A percentile compares a stretch with the other conserved stretches of the same genome.
phyloP scores from a whole-genome alignment of 2,888 invertebrate genomes.

The Brassicogethes aeneus region DNA sequence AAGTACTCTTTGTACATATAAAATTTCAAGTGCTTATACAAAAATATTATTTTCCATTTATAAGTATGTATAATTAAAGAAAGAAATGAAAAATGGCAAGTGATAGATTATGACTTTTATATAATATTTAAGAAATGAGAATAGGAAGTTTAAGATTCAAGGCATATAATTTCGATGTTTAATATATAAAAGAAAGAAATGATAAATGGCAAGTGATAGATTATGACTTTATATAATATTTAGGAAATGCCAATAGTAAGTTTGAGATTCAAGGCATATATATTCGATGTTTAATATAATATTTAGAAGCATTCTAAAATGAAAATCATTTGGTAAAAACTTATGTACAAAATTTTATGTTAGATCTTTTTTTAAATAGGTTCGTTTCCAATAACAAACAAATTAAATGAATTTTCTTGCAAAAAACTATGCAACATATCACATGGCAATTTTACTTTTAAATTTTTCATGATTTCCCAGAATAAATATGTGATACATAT shows the following conservation, averaged over 20 bases:
- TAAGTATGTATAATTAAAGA: neutral
- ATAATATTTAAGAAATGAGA: no score
- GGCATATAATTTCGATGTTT: no score
- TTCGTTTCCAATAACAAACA: no score
- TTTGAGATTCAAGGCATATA: no score
- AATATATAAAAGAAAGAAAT: neutral
- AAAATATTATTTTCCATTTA: neutral
- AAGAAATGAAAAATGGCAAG: neutral
- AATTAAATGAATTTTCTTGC: conserved; percentile 14
- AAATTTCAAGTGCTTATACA: conserved; percentile 6
- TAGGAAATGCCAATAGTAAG: no score
- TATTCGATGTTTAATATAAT: no score
- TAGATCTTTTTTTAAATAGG: conserved; percentile 24
- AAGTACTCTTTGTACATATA: conserved; percentile 1
- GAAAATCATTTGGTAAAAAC: conserved; percentile 8
- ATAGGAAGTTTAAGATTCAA: no score
- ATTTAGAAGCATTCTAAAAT: no score
- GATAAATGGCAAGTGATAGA: neutral
- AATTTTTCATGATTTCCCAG: no score
- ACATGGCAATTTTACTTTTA: conserved; percentile 28
- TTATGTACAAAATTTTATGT: conserved; percentile 31
- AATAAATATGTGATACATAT: no score
- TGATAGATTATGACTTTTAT: neutral
- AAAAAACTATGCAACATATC: conserved; percentile 32
- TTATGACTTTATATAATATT: no score